phyloP scores from a whole-genome alignment of 2,888 invertebrate genomes.

The Tetranychus truncatus region DNA sequence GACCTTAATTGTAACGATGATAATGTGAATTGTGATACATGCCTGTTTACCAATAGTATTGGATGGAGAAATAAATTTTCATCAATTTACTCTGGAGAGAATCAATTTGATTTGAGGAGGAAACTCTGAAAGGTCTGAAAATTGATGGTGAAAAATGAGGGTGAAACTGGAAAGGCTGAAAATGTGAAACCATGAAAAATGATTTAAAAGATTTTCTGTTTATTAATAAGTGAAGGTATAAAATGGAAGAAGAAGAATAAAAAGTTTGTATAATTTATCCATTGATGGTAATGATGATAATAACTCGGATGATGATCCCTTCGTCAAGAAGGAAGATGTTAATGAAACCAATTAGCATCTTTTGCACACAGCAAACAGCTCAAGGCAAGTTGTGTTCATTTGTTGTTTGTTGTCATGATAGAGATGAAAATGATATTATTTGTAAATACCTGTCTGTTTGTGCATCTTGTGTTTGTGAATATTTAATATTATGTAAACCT shows the following conservation, averaged over 20 bases:
- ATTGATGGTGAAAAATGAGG: neutral
- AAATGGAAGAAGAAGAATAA: too few relatives aligned
- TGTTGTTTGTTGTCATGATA: neutral
- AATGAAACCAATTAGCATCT: conserved; percentile 1
- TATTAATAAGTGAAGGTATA: neutral
- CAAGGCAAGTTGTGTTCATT: neutral
- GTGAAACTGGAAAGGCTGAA: neutral
- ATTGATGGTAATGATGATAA: neutral
- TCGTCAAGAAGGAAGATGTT: neutral
- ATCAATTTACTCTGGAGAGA: neutral
- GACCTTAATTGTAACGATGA: neutral
- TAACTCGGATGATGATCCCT: neutral
- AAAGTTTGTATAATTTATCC: neutral
- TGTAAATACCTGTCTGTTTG: too few relatives aligned
- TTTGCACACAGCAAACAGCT: neutral
- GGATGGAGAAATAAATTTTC: neutral
- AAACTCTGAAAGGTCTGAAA: neutral
- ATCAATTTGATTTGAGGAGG: neutral
- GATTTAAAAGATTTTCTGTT: neutral
- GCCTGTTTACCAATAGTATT: neutral
- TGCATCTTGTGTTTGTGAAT: neutral
- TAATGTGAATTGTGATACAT: conserved; percentile 1
- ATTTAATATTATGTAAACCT: neutral
- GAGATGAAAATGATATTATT: too few relatives aligned
- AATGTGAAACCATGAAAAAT: neutral